A percentile compares a stretch with the other conserved stretches of the same genome.
Conservation (phyloP, 1,140 invertebrate genomes). For the Bombus balteatus region DNA sequence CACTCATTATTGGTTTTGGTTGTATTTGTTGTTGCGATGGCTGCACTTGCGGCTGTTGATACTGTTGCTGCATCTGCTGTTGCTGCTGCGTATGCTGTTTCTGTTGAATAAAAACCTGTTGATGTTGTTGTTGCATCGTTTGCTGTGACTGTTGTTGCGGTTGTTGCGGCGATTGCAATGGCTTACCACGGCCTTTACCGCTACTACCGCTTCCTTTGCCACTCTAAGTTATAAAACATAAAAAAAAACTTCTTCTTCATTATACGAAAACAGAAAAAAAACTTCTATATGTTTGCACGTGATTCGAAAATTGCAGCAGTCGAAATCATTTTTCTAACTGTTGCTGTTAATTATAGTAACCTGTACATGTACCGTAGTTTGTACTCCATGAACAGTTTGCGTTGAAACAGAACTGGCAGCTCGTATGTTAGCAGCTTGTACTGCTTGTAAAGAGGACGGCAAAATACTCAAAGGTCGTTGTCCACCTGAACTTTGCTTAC, state of each 20-base stretch:
- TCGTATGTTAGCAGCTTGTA: slow-evolving; percentile 84
- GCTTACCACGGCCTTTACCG: slow-evolving; percentile 81
- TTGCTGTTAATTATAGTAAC: slow-evolving; percentile 62
- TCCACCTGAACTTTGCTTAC: slow-evolving; percentile 82
- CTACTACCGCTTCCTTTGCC: slow-evolving; percentile 77
- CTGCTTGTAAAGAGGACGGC: slow-evolving; percentile 83
- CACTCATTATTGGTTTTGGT: slow-evolving; percentile 84
- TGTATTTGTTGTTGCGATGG: slow-evolving; percentile 83
- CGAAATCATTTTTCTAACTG: slow-evolving; percentile 5
- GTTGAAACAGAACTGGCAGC: slow-evolving; percentile 91
- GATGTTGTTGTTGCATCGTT: slow-evolving; percentile 76
- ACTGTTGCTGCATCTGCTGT: slow-evolving; percentile 78
- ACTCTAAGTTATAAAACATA: slow-evolving; percentile 71
- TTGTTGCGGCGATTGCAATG: slow-evolving; percentile 82
- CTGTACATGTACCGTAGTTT: slow-evolving; percentile 83
- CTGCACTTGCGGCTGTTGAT: slow-evolving; percentile 78
- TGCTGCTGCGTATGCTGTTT: slow-evolving; percentile 78
- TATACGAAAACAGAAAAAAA: slow-evolving; percentile 10
- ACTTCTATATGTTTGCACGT: neutral
- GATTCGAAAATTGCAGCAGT: slow-evolving; percentile 3
- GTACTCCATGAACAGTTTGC: slow-evolving; percentile 87
- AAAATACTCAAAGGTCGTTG: slow-evolving; percentile 86
- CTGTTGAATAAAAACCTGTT: slow-evolving; percentile 79
- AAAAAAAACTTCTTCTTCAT: slow-evolving; percentile 22
- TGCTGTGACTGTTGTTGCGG: slow-evolving; percentile 78